phyloP scores from a whole-genome alignment of 2,113 vertebrate species.

The Bolborhynchus lineola region DNA sequence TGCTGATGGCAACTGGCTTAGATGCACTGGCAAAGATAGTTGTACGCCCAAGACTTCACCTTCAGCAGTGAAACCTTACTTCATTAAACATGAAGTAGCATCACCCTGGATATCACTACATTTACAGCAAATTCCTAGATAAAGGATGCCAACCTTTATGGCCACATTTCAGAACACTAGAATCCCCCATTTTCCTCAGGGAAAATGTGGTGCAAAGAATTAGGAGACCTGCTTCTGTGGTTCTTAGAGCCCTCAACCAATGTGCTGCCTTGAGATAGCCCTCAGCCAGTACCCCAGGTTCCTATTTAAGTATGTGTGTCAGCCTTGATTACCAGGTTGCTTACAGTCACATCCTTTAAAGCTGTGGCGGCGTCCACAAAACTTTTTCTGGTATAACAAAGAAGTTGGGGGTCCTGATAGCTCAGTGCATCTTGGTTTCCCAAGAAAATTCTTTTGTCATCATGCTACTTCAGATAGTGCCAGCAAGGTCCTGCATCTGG shows the following conservation, averaged over 20 bases:
- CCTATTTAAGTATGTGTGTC: neutral
- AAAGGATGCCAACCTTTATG: neutral
- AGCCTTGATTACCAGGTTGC: neutral
- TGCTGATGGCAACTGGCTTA: neutral
- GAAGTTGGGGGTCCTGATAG: neutral
- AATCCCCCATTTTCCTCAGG: neutral
- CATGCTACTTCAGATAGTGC: neutral
- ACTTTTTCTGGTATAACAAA: neutral
- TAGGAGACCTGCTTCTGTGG: neutral
- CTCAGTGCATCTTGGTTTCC: neutral
- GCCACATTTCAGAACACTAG: neutral
- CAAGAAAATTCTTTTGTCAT: neutral
- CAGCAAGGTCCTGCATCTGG: neutral
- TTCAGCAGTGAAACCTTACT: neutral
- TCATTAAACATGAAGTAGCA: neutral
- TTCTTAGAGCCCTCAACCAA: neutral
- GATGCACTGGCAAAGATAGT: neutral
- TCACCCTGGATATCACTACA: neutral
- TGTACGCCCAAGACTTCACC: neutral
- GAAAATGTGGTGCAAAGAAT: neutral
- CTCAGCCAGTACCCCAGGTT: neutral
- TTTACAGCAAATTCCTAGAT: neutral
- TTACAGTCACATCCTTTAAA: neutral
- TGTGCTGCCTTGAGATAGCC: neutral
- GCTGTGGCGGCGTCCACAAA: neutral